phyloP scores from a whole-genome alignment of 2,113 vertebrate genomes.

The Stigmatopora argus region DNA sequence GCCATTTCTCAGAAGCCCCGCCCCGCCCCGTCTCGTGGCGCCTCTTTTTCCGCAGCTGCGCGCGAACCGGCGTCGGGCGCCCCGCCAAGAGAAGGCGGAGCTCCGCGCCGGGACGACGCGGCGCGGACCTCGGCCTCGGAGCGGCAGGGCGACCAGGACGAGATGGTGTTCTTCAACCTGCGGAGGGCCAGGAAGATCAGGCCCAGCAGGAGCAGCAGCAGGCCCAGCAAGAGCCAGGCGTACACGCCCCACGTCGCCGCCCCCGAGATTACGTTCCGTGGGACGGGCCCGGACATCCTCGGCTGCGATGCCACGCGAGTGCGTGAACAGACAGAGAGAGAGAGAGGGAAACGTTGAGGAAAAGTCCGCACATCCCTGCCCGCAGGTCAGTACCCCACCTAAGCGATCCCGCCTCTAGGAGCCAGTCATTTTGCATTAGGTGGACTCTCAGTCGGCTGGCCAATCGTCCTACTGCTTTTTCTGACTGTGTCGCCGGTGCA shows the following conservation, averaged over 20 bases:
- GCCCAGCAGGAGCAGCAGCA: constrained; percentile 87
- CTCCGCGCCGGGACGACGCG: constrained; percentile 79
- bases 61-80: constrained; percentile 66
- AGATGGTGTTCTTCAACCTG: constrained; percentile 94
- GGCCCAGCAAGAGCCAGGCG: constrained; percentile 91
- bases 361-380: background rate
- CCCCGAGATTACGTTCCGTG: constrained; percentile 69
- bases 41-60: background rate
- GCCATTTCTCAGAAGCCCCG: background rate
- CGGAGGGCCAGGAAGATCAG: constrained; percentile 90
- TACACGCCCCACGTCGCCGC: constrained; percentile 82
- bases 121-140: constrained; percentile 97
- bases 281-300: constrained; percentile 62
- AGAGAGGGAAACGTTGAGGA: background rate
- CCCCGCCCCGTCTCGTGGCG: background rate
- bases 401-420: too few species aligned
- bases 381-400: too few species aligned
- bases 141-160: constrained; percentile 83
- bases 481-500: too few species aligned
- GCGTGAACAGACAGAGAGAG: background rate
- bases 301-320: background rate
- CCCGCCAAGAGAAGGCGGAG: constrained; percentile 85
- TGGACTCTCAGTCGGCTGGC: too few species aligned
- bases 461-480: too few species aligned
- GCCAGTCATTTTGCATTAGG: too few species aligned